Percentiles rank a stretch among this genome's conserved stretches.
Conservation (phyloP, 2,113 vertebrate genomes). For the Zonotrichia leucophrys region DNA sequence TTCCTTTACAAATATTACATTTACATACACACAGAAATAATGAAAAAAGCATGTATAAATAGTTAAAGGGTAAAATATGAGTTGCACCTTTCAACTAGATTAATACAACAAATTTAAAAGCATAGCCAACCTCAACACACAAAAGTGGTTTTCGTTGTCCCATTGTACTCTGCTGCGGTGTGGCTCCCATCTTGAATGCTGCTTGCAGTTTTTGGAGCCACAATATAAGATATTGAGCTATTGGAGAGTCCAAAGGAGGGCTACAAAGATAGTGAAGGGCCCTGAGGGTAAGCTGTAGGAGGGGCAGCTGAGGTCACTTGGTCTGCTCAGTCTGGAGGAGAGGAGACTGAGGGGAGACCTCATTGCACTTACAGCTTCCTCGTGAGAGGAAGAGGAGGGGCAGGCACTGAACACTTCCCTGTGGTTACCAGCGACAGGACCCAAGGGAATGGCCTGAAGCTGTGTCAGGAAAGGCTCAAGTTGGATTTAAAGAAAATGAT, state of each 20-base stretch:
- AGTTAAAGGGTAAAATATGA: background rate
- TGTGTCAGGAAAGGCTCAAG: background rate
- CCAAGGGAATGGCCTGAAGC: rapidly evolving
- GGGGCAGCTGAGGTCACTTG: background rate
- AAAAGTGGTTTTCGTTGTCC: background rate
- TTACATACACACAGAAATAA: background rate
- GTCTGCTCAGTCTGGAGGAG: background rate
- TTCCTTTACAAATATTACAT: background rate
- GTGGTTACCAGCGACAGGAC: background rate
- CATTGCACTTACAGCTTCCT: background rate
- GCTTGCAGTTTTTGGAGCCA: background rate
- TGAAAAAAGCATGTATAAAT: background rate
- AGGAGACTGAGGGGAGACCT: background rate
- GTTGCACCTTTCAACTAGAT: background rate
- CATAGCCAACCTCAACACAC: background rate
- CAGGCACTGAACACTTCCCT: rapidly evolving
- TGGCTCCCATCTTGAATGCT: background rate
- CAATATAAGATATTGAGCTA: background rate
- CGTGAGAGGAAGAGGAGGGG: rapidly evolving
- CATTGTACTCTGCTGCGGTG: too few species aligned
- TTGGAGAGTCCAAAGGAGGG: background rate
- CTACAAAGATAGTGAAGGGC: background rate
- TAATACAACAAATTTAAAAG: background rate
- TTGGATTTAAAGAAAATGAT: background rate
- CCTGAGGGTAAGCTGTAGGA: background rate